Percentiles rank a stretch among this genome's conserved stretches.
phyloP scores from a whole-genome alignment of 2,113 vertebrate species.

The Leptosomus discolor region DNA sequence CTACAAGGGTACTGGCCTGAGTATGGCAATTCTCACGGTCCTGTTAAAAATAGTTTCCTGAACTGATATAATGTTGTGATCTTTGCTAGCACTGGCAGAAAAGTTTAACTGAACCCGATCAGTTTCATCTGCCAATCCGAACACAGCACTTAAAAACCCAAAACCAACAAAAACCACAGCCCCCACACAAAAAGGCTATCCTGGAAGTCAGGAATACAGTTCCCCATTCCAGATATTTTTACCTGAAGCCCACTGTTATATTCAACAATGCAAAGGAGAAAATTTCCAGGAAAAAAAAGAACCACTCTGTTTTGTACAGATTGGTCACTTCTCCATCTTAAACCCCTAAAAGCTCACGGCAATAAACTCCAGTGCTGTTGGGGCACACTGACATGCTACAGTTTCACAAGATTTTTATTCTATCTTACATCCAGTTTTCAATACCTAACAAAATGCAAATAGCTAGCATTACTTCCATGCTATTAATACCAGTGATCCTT shows the following conservation, averaged over 20 bases:
- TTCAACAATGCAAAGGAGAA: conserved; percentile 6
- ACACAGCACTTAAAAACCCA: background rate
- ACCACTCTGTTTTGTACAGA: background rate
- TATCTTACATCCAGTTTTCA: background rate
- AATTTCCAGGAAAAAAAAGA: background rate
- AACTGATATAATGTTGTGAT: background rate
- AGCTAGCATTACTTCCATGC: background rate
- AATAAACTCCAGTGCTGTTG: background rate
- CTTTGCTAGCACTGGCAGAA: background rate
- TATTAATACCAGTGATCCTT: background rate
- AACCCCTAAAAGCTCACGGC: background rate
- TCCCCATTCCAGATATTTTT: background rate
- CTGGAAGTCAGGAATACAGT: background rate
- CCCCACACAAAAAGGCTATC: background rate
- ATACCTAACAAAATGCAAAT: background rate
- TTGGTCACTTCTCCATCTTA: background rate
- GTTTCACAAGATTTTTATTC: background rate
- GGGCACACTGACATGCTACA: background rate
- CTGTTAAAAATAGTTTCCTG: background rate
- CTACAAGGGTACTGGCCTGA: background rate
- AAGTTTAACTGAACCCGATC: background rate
- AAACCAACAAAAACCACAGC: background rate
- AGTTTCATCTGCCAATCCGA: background rate
- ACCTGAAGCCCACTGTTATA: background rate
- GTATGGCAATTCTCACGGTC: background rate